Conservation (phyloP, 1,140 invertebrate genomes). For the Orius insidiosus region DNA sequence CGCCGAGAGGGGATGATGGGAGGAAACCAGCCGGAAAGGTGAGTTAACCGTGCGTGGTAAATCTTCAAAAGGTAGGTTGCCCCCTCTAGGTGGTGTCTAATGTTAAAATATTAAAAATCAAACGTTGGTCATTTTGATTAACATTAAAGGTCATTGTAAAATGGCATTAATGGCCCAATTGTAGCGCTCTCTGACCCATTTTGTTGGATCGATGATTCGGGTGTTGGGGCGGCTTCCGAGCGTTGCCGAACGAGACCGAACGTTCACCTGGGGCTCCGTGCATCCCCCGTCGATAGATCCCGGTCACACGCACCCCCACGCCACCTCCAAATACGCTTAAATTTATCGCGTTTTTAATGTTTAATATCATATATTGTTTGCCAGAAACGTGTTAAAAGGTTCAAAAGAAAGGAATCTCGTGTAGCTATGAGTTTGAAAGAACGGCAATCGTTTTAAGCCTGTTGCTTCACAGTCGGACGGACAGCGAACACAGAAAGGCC, state of each 20-base stretch:
- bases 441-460: neutral
- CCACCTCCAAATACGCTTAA: no score
- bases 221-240: neutral
- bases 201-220: neutral
- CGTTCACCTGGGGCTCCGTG: conserved; percentile 1
- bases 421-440: neutral
- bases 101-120: no score
- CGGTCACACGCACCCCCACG: neutral
- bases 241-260: neutral
- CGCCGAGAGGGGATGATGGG: no score
- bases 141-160: no score
- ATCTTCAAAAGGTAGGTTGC: no score
- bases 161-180: neutral
- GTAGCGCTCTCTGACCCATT: conserved; percentile 1
- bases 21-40: no score
- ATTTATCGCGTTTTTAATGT: no score
- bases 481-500: neutral
- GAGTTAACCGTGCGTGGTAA: no score
- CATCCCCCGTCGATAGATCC: neutral
- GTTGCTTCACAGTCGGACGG: conserved; percentile 1
- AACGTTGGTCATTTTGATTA: no score
- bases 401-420: neutral
- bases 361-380: neutral
- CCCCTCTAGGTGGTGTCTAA: no score
- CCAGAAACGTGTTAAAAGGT: neutral